A percentile compares a stretch with the other conserved stretches of the same genome.
Evolutionary conservation across 2,888 invertebrate species (phyloP).

Genomic region (Aphidoletes aphidimyza): DNA sequence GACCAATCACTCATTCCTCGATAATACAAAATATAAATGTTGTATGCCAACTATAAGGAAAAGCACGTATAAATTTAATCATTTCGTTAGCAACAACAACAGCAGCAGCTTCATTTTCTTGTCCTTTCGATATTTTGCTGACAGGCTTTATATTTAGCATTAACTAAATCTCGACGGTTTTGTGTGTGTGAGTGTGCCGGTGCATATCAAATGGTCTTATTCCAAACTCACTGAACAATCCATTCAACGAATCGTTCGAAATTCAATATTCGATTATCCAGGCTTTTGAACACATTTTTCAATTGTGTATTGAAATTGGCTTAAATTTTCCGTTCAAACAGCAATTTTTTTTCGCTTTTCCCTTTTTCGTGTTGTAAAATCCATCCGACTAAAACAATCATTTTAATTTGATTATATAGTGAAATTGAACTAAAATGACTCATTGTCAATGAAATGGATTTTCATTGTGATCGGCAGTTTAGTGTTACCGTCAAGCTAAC

Average conservation of each 20-base stretch:
- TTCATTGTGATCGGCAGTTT: too few species aligned
- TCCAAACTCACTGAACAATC: slow-evolving; percentile 31
- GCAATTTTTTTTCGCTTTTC: background rate
- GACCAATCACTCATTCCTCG: background rate
- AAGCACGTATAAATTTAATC: too few species aligned
- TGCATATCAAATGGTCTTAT: slow-evolving; percentile 33
- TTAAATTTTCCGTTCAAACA: background rate
- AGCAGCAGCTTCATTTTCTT: too few species aligned
- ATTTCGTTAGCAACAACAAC: too few species aligned
- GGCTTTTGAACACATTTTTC: background rate
- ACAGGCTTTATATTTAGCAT: slow-evolving; percentile 41
- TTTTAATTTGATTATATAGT: too few species aligned
- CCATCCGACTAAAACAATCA: too few species aligned
- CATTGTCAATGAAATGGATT: too few species aligned
- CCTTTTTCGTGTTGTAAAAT: too few species aligned
- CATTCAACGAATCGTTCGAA: slow-evolving; percentile 25
- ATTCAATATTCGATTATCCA: slow-evolving; percentile 43
- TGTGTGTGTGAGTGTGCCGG: background rate
- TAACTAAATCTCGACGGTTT: background rate
- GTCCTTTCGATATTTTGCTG: slow-evolving; percentile 10
- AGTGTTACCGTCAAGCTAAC: too few species aligned
- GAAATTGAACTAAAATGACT: too few species aligned
- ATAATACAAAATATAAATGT: background rate
- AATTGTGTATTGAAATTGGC: background rate
- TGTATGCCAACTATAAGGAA: background rate